phyloP scores from a whole-genome alignment of 1,140 invertebrate species.

The Mesaphorura yosii region DNA sequence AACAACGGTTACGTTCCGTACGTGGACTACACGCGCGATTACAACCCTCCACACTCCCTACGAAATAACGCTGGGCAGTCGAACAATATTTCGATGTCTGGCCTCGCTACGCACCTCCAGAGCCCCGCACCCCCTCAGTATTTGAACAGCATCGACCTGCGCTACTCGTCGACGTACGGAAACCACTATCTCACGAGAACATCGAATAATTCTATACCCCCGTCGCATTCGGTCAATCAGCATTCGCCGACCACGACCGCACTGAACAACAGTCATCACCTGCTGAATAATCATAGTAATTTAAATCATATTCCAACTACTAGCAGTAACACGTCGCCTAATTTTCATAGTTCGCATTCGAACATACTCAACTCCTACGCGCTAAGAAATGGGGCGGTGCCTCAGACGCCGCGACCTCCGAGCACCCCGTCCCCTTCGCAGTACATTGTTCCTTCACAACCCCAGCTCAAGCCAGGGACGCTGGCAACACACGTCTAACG shows the following conservation, averaged over 20 bases:
- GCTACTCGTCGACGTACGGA: slow-evolving; percentile 75
- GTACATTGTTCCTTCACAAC: slow-evolving; percentile 40
- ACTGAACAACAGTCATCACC: slow-evolving; percentile 11
- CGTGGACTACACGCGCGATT: slow-evolving; percentile 71
- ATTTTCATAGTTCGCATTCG: slow-evolving; percentile 28
- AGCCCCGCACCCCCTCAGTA: slow-evolving; percentile 43
- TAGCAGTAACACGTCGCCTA: slow-evolving; percentile 3
- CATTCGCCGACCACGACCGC: slow-evolving; percentile 5
- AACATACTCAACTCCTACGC: slow-evolving; percentile 32
- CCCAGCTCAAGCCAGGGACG: slow-evolving; percentile 43
- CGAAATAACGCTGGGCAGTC: slow-evolving; percentile 31
- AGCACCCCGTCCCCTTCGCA: slow-evolving; percentile 41
- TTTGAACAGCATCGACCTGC: slow-evolving; percentile 59
- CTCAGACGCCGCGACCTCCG: slow-evolving; percentile 41
- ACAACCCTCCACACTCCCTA: slow-evolving; percentile 56
- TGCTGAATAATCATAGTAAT: slow-evolving; percentile 17
- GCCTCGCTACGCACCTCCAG: background rate
- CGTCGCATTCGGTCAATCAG: slow-evolving; percentile 30
- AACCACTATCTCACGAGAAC: slow-evolving; percentile 67
- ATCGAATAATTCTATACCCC: slow-evolving; percentile 40
- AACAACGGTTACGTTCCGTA: slow-evolving; percentile 81
- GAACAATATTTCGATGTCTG: slow-evolving; percentile 9
- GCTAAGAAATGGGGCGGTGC: slow-evolving; percentile 43
- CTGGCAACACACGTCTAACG: slow-evolving; percentile 50
- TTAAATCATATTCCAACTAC: slow-evolving; percentile 15